Conservation (phyloP, 2,797 vertebrate genomes). For the Acipenser oxyrinchus region DNA sequence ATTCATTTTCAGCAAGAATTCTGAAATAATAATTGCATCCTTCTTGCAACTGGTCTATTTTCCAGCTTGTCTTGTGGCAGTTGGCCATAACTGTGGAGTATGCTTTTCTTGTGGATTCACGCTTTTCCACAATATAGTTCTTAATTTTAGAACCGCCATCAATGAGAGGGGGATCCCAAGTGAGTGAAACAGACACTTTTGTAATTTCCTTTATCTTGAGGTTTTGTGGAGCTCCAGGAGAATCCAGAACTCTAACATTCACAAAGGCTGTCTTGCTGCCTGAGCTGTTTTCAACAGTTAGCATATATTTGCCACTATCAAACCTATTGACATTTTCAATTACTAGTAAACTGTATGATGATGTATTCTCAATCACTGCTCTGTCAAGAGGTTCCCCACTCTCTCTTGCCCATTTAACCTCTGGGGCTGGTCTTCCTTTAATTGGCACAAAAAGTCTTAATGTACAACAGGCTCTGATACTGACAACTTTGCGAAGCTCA, state of each 20-base stretch:
- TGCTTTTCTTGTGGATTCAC: constrained; percentile 95
- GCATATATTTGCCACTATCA: constrained; percentile 91
- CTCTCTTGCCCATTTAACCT: constrained; percentile 87
- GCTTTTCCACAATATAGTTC: constrained; percentile 95
- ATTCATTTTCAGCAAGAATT: constrained; percentile 95
- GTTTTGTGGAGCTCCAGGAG: constrained; percentile 87
- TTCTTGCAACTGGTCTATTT: constrained; percentile 80
- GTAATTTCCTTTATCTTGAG: constrained; percentile 86
- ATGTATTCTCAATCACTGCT: constrained; percentile 88
- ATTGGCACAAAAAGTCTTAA: constrained; percentile 93
- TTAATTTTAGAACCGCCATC: constrained; percentile 92
- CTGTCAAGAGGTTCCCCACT: constrained; percentile 85
- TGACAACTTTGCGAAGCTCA: constrained; percentile 85
- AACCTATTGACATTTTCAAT: constrained; percentile 94
- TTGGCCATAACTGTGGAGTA: constrained; percentile 89
- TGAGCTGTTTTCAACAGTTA: constrained; percentile 87
- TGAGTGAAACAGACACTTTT: constrained; percentile 79
- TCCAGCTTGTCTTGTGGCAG: constrained; percentile 86
- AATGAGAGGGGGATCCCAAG: constrained; percentile 87
- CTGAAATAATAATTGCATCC: constrained; percentile 97
- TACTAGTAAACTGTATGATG: constrained; percentile 83
- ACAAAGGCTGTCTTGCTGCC: constrained; percentile 88
- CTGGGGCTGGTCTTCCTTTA: constrained; percentile 85
- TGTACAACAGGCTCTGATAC: constrained; percentile 85
- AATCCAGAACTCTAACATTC: constrained; percentile 87